These are phyloP conservation scores for Marronus borbonicus DNA, from an alignment of 2,888 invertebrate species.

Conservation along the genomic window DNA sequence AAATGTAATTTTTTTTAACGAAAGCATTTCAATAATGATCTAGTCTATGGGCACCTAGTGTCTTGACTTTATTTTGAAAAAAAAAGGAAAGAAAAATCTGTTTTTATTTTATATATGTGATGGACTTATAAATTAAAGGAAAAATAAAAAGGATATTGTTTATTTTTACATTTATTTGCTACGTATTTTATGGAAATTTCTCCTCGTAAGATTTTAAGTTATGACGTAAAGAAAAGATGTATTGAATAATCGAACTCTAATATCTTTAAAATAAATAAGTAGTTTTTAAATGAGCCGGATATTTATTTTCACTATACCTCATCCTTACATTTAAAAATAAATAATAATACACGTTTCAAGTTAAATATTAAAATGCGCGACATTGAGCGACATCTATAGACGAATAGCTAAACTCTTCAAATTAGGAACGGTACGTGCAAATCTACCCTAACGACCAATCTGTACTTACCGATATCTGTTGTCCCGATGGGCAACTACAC, in stretches of 20 bases:
- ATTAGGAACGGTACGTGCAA: background rate
- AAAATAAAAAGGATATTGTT: conserved; percentile 36
- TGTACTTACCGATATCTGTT: conserved; percentile 30
- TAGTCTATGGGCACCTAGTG: conserved; percentile 51
- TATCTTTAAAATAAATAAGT: background rate
- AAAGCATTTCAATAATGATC: conserved; percentile 46
- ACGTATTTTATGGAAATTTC: conserved; percentile 23
- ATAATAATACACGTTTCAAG: too few species aligned
- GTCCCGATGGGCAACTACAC: conserved; percentile 1
- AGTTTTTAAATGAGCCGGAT: background rate
- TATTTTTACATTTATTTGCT: conserved; percentile 36
- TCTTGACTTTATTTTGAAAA: conserved; percentile 48
- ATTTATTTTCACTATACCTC: background rate
- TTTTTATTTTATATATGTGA: conserved; percentile 48
- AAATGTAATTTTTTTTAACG: conserved; percentile 41
- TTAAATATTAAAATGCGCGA: background rate
- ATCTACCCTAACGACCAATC: background rate
- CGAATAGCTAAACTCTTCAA: background rate
- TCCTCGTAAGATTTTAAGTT: conserved; percentile 11
- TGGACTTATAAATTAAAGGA: conserved; percentile 38
- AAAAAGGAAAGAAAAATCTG: conserved; percentile 9
- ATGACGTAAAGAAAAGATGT: background rate
- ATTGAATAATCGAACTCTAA: conserved; percentile 6
- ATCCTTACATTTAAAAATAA: background rate
- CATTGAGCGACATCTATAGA: background rate